Conservation (phyloP, 2,113 vertebrate genomes). For the Ctenodactylus gundi region DNA sequence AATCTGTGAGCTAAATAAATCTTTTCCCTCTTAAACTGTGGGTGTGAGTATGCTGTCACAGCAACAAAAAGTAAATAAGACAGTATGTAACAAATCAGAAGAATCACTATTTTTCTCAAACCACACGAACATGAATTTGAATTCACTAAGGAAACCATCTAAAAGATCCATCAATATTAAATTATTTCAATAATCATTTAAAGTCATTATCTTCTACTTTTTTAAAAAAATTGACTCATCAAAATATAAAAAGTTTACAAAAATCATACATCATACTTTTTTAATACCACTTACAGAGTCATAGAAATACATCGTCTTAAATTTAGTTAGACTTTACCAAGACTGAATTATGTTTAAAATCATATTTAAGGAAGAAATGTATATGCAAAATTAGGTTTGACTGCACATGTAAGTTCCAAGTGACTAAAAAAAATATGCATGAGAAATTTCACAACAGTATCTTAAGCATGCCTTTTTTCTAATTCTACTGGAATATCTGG, state of each 20-base stretch:
- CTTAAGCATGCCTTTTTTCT: conserved; percentile 22
- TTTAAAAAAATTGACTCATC: conserved; percentile 44
- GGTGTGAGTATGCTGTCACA: too few species aligned
- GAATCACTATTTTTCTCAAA: conserved; percentile 33
- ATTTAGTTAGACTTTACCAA: conserved; percentile 1
- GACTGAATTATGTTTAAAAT: conserved; percentile 34
- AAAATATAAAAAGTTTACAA: conserved; percentile 39
- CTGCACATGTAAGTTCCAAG: conserved; percentile 18
- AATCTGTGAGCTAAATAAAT: too few species aligned
- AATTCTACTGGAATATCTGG: conserved; percentile 25
- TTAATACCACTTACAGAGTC: background rate
- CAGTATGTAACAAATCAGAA: conserved; percentile 25
- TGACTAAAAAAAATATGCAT: conserved; percentile 19
- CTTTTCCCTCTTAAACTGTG: too few species aligned
- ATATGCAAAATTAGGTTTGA: conserved; percentile 24
- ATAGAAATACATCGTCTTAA: conserved; percentile 41
- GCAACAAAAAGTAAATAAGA: too few species aligned
- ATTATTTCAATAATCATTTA: conserved; percentile 51
- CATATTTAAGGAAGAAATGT: background rate
- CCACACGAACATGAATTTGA: conserved; percentile 36
- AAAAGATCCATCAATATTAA: conserved; percentile 60
- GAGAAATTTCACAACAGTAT: background rate
- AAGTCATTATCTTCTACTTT: conserved; percentile 56
- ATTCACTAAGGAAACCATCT: conserved; percentile 47
- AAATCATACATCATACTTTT: conserved; percentile 32